Conservation (phyloP, 2,797 vertebrate genomes). For the Tinamus major region DNA sequence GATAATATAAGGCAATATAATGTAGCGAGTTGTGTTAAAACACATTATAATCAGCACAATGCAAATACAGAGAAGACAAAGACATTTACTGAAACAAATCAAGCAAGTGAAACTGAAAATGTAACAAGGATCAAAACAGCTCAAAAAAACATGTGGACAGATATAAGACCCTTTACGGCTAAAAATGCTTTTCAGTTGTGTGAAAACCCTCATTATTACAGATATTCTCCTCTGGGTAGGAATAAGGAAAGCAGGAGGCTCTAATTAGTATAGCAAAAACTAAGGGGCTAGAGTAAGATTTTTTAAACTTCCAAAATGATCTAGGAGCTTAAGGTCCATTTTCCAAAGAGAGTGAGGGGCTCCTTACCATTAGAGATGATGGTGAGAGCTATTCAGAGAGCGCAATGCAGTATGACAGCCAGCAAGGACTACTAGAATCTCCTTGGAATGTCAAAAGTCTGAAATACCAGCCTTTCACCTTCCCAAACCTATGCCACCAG, state of each 20-base stretch:
- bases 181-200: neutral
- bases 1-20: neutral
- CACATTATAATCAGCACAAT: neutral
- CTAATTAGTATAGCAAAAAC: neutral
- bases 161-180: neutral
- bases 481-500: neutral
- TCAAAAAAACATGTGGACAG: neutral
- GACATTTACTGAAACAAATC: neutral
- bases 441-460: neutral
- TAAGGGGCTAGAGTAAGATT: neutral
- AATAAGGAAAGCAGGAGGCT: neutral
- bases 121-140: neutral
- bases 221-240: neutral
- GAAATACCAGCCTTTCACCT: neutral
- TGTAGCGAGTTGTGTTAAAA: neutral
- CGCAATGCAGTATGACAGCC: rapidly evolving
- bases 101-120: neutral
- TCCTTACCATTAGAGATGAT: neutral
- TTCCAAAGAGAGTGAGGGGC: neutral
- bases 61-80: neutral
- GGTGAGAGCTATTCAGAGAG: neutral
- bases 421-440: neutral
- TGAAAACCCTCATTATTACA: neutral
- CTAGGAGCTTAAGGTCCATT: neutral
- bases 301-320: neutral